Conservation (phyloP, 53 echinoderm and acorn worm species). For the Antedon mediterranea region DNA sequence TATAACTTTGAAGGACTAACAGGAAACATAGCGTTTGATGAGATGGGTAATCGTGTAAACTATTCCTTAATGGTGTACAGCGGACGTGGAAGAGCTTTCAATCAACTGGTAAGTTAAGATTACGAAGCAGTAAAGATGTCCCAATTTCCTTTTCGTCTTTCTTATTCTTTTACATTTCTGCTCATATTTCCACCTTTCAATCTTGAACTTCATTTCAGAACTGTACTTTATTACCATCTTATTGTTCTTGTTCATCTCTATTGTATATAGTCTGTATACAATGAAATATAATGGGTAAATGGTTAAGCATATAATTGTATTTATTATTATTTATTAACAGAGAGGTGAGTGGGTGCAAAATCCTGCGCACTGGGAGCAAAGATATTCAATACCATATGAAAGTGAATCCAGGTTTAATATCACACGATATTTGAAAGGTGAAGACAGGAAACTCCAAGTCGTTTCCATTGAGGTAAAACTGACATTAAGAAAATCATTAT, state of each 20-base stretch:
- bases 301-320: too few relatives aligned
- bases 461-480: slow-evolving; percentile 81
- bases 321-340: slow-evolving; percentile 27
- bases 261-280: too few relatives aligned
- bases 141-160: too few relatives aligned
- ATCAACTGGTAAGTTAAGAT: slow-evolving; percentile 63
- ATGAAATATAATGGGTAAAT: too few relatives aligned
- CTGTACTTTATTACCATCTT: too few relatives aligned
- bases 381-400: slow-evolving; percentile 61
- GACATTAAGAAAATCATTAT: too few relatives aligned
- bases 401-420: slow-evolving; percentile 62
- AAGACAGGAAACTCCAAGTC: slow-evolving; percentile 64
- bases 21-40: slow-evolving; percentile 75
- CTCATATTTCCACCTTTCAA: too few relatives aligned
- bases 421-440: slow-evolving; percentile 55
- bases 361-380: slow-evolving; percentile 52
- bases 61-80: slow-evolving; percentile 80
- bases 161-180: too few relatives aligned
- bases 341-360: slow-evolving; percentile 93
- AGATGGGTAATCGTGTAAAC: slow-evolving; percentile 62
- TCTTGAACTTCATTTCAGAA: too few relatives aligned
- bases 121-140: too few relatives aligned
- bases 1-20: slow-evolving; percentile 71
- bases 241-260: too few relatives aligned
- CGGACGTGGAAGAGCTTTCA: slow-evolving; percentile 69